Base-by-base conservation (phyloP, 1,140 invertebrate species). In the Paraescarpia echinospica region DNA sequence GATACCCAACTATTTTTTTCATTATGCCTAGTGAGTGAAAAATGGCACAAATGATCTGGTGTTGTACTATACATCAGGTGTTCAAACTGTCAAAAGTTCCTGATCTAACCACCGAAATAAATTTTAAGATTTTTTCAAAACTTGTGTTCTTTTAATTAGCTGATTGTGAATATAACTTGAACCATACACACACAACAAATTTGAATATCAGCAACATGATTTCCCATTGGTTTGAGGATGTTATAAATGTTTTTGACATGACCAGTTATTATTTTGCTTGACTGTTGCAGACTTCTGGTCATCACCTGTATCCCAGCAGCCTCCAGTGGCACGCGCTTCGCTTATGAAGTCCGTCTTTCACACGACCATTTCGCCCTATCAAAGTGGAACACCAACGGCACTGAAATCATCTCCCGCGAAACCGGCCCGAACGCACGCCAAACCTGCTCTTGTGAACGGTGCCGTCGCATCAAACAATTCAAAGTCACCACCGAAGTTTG, bases 251-350 rank as follows among this genome's bases (percentile, higher is more conserved):
- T 77, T 12, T 77, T 77, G 59, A 31, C 59, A 77, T 77, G 27
- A 77, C 59, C 59, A 77, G 27, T 77, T 18, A 77, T 77, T 0
- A 77, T 77, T 77, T 77, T 77, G 27, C 59, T 77, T 34, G 34
- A 18, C 18, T 22, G 27, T 95, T 95, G 8, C 94, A 97, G 98
- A 98, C 96, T 98, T 98, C 96, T 99, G 98, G 98, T 97, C 98
- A 92, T 98, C 98, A 95, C 97, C 97, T 35, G 97, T 97, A 97
- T 97, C 97, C 89, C 89, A 35, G 35, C 89, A 34, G 35, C 18
- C 89, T 12, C 89, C 89, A 34, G 89, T 90, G 34, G 33, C 35
- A 34, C 89, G 89, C n/a, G 18, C 89, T 90, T 77, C 59, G 27
- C 59, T 77, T 31, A 77, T 77, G 59, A 77, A 77, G 59, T 77